phyloP scores from a whole-genome alignment of 2,888 invertebrate species.

The Amphipyra berbera region DNA sequence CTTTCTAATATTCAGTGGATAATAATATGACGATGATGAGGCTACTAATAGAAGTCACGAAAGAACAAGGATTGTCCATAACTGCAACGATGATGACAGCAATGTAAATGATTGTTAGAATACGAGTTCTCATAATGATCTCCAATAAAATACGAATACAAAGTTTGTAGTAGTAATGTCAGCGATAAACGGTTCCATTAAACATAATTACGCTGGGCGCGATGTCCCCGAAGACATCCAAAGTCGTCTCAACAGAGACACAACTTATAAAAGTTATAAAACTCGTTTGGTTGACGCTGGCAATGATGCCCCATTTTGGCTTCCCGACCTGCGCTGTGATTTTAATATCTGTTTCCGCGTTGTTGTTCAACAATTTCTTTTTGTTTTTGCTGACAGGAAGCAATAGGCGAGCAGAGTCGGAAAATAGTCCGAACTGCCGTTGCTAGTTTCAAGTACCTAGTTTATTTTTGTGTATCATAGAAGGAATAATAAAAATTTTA shows the following conservation, averaged over 20 bases:
- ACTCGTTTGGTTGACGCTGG: constrained; percentile 69
- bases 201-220: constrained; percentile 75
- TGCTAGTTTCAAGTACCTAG: no score
- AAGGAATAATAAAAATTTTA: no score
- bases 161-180: constrained; percentile 78
- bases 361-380: constrained; percentile 15
- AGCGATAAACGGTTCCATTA: constrained; percentile 80
- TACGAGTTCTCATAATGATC: constrained; percentile 52
- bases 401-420: no score
- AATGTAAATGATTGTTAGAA: constrained; percentile 34
- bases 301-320: constrained; percentile 35
- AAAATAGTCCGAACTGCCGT: no score
- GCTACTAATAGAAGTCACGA: no score
- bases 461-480: no score
- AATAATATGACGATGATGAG: no score
- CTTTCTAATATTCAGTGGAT: no score
- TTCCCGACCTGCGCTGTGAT: constrained; percentile 23
- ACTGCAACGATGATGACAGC: constrained; percentile 16
- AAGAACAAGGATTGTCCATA: not conserved
- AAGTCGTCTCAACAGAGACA: constrained; percentile 61
- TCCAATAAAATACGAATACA: constrained; percentile 65
- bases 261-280: constrained; percentile 78
- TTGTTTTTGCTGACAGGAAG: constrained; percentile 1
- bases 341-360: constrained; percentile 26
- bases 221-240: constrained; percentile 67